Base-by-base conservation (phyloP, 1,140 invertebrate genomes). In the Drosophila biarmipes region DNA sequence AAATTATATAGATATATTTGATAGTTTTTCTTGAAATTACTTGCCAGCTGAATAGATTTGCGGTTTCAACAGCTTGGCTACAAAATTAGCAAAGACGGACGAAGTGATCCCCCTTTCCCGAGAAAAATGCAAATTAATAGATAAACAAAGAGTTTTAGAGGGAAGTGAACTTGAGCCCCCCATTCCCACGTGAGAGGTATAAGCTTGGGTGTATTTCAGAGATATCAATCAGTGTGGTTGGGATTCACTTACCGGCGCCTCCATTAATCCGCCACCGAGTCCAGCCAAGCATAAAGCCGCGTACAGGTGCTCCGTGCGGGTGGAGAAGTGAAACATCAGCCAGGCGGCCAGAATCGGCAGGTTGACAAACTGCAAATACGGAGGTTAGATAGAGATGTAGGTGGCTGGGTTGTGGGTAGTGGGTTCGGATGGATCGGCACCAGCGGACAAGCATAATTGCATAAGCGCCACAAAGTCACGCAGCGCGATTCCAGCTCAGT, bases 311-410 rank as follows among this genome's bases (percentile, higher is more conserved):
- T 91, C 92, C 1, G 94, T 92, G 51, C 91, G 93, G 3, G 89
- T 93, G 0, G 96, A 91, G 73, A 94, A 95, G 79, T 96, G 92
- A 78, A 96, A 96, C 6, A 96, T 69, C 3, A 96, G 42, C 96
- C 96, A 96, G 1, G 96, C 94, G 27, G 94, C 84, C 56, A 96
- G 92, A 80, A 96, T 96, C 0, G 96, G 96, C 4, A 96, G 71
- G 74, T 95, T 96, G 7, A 95, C 92, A 72, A 92, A 78, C 91
- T 92, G 62, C 35, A 72, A 73, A 34, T 14, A 49, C 2, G 56
- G 29, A 35, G 17, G n/a, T n/a, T n/a, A n/a, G 29, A 15, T 15
- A 27, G 8, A 2, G 8, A 2, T 27, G 27, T 31, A 27, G 46
- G 14, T 51, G 46, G 27, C 4, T 48, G 51, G 11, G 15, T 19